Conservation (phyloP, 1,140 invertebrate species). For the Leptinotarsa texana region DNA sequence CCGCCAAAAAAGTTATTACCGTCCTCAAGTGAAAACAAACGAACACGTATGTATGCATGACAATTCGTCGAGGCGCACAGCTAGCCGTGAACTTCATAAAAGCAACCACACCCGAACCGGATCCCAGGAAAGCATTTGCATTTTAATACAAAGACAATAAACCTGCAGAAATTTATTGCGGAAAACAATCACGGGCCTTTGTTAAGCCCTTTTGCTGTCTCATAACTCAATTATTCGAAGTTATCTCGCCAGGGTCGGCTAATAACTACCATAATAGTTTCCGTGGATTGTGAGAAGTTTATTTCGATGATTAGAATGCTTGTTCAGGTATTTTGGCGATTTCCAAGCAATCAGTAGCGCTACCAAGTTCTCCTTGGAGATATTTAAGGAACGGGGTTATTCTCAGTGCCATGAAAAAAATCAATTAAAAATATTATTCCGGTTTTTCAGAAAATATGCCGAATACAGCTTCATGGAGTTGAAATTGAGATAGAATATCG, state of each 20-base stretch:
- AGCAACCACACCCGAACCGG: constrained; percentile 1
- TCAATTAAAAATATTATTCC: too few relatives aligned
- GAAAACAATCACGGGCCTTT: neutral
- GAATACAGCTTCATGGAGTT: too few relatives aligned
- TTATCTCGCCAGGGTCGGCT: neutral
- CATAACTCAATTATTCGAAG: constrained; percentile 1
- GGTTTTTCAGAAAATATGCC: too few relatives aligned
- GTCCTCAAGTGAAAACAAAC: neutral
- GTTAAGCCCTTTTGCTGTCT: constrained; percentile 2
- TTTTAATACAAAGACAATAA: constrained; percentile 9
- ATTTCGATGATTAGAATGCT: neutral
- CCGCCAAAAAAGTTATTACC: neutral
- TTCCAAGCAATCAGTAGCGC: too few relatives aligned
- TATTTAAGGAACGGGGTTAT: too few relatives aligned
- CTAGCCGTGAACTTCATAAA: neutral
- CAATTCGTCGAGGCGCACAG: neutral
- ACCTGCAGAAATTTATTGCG: constrained; percentile 8
- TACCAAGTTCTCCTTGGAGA: too few relatives aligned
- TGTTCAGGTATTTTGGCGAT: neutral
- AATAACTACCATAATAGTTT: neutral
- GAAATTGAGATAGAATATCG: too few relatives aligned
- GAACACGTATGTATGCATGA: neutral
- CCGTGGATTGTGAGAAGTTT: neutral
- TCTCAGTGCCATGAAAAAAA: too few relatives aligned
- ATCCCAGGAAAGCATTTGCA: neutral